These are phyloP conservation scores for Oncorhynchus masou DNA, from an alignment of 2,113 vertebrate species.

Conservation along the genomic window DNA sequence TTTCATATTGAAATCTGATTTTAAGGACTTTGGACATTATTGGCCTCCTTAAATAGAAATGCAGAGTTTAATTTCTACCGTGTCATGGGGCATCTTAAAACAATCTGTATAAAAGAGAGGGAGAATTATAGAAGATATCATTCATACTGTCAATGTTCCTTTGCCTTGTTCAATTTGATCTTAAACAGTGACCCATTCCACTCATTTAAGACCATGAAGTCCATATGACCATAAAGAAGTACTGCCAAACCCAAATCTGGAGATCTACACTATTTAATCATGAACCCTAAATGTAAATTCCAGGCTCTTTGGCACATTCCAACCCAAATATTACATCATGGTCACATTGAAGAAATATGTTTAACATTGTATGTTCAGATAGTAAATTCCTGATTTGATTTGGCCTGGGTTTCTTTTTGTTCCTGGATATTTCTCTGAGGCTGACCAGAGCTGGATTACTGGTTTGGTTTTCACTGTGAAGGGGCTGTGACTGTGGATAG, in stretches of 20 bases:
- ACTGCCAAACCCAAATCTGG: constrained; percentile 26
- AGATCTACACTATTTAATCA: constrained; percentile 29
- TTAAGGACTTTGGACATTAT: neutral
- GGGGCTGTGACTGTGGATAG: constrained; percentile 19
- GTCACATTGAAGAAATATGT: constrained; percentile 33
- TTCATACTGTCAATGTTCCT: neutral
- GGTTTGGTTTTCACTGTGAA: constrained; percentile 23
- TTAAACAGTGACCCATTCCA: constrained; percentile 21
- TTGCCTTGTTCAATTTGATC: constrained; percentile 27
- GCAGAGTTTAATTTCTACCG: neutral
- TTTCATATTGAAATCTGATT: neutral
- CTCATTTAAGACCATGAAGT: constrained; percentile 16
- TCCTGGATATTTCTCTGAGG: constrained; percentile 46
- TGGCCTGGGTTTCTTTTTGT: constrained; percentile 41
- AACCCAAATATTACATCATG: constrained; percentile 32
- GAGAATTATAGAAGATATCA: neutral
- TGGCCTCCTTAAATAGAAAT: neutral
- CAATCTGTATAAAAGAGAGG: constrained; percentile 17
- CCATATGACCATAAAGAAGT: neutral
- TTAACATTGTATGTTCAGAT: constrained; percentile 45
- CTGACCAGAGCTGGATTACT: constrained; percentile 30
- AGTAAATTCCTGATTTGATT: constrained; percentile 38
- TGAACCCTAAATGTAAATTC: constrained; percentile 44
- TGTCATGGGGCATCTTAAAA: constrained; percentile 18
- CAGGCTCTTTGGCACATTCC: constrained; percentile 44